phyloP scores from a whole-genome alignment of 2,888 invertebrate species.

The Chaetoderma sp. region DNA sequence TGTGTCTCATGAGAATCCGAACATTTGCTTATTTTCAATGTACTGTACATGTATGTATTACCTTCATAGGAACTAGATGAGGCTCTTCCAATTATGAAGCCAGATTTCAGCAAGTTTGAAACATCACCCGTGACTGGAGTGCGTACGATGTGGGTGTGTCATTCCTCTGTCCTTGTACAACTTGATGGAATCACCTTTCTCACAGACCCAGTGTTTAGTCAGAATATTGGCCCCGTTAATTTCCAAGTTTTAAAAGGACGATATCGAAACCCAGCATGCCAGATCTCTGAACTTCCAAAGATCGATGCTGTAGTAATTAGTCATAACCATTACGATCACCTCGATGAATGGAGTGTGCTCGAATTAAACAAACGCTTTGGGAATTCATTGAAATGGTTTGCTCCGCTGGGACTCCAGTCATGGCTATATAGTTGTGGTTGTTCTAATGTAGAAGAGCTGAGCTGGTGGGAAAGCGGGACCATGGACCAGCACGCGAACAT shows the following conservation, averaged over 20 bases:
- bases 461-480: conserved; percentile 69
- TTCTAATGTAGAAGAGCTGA: conserved; percentile 69
- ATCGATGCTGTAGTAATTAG: conserved; percentile 71
- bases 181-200: conserved; percentile 69
- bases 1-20: no score
- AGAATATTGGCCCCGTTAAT: conserved; percentile 64
- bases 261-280: conserved; percentile 61
- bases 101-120: conserved; percentile 49
- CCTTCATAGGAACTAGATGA: conserved; percentile 46
- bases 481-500: conserved; percentile 39
- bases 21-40: no score
- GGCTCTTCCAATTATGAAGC: conserved; percentile 58
- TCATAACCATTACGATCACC: conserved; percentile 73
- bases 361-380: conserved; percentile 56
- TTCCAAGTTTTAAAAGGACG: conserved; percentile 68
- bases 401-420: conserved; percentile 69
- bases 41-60: no score
- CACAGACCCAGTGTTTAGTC: conserved; percentile 72
- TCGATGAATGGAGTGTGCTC: conserved; percentile 63
- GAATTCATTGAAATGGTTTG: conserved; percentile 68
- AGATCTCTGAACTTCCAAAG: conserved; percentile 68
- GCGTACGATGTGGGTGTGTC: conserved; percentile 71
- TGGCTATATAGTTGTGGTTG: conserved; percentile 67
- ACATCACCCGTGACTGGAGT: conserved; percentile 51
- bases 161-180: conserved; percentile 71